Conservation (phyloP, 2,113 vertebrate species). For the Labeo rohita region DNA sequence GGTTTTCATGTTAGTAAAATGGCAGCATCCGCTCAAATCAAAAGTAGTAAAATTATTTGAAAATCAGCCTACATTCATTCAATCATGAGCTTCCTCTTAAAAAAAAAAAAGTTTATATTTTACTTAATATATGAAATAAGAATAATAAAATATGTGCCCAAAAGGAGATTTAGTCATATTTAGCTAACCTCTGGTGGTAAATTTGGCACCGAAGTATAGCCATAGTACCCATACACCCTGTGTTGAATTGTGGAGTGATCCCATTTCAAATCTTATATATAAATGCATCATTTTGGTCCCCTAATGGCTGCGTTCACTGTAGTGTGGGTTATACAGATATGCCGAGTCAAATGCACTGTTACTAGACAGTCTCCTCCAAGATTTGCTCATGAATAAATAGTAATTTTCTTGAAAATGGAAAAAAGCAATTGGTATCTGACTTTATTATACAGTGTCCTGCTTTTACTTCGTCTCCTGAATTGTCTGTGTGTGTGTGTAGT, state of each 20-base stretch:
- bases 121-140: background rate
- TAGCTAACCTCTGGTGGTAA: background rate
- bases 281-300: background rate
- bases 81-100: background rate
- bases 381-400: background rate
- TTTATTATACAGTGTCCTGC: slow-evolving; percentile 32
- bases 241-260: background rate
- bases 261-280: background rate
- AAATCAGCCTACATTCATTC: background rate
- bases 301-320: background rate
- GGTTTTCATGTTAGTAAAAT: background rate
- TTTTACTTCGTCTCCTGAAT: background rate
- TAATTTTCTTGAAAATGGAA: background rate
- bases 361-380: background rate
- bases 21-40: background rate
- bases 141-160: background rate
- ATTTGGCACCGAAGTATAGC: background rate
- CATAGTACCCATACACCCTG: background rate
- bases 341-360: background rate
- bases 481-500: background rate
- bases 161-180: background rate
- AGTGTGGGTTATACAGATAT: background rate
- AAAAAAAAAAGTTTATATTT: background rate
- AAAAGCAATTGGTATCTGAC: slow-evolving; percentile 6
- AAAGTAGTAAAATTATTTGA: background rate